Percentiles rank a stretch among this genome's conserved stretches.
phyloP scores from a whole-genome alignment of 1,140 invertebrate species.

The Drosophila repletoides region DNA sequence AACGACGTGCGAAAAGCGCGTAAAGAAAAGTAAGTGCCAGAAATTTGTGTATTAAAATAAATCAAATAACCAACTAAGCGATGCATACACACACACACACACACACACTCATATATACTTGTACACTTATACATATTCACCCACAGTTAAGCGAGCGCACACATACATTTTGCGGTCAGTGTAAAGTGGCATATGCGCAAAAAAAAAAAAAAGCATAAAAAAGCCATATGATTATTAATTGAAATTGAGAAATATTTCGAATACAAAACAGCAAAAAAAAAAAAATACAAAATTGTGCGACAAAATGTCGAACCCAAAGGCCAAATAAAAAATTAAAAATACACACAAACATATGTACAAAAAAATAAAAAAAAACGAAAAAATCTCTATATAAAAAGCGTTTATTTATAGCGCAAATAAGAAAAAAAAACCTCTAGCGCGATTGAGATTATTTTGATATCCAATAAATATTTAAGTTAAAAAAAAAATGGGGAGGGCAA shows the following conservation, averaged over 20 bases:
- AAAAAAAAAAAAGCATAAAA: constrained; percentile 5
- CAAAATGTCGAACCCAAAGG: constrained; percentile 63
- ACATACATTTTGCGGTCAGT: not conserved
- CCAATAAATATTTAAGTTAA: constrained; percentile 66
- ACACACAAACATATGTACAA: constrained; percentile 40
- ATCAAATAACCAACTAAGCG: constrained; percentile 72
- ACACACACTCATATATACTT: constrained; percentile 30
- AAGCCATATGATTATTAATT: constrained; percentile 50
- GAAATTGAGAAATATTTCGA: constrained; percentile 64
- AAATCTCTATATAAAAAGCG: constrained; percentile 8
- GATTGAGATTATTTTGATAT: constrained; percentile 73
- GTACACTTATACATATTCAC: not conserved
- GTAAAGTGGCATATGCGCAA: constrained; percentile 57
- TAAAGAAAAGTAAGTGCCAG: constrained; percentile 77
- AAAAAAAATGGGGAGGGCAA: constrained; percentile 12
- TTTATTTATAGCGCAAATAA: constrained; percentile 45
- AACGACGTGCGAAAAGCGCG: constrained; percentile 70
- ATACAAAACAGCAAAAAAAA: constrained; percentile 15
- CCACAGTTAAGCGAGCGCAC: not conserved
- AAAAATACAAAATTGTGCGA: constrained; percentile 50
- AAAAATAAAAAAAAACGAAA: constrained; percentile 8
- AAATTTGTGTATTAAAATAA: constrained; percentile 77
- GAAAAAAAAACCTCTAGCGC: constrained; percentile 30
- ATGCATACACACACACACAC: constrained; percentile 65
- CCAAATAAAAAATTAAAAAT: constrained; percentile 33